A percentile compares a stretch with the other conserved stretches of the same genome.
Conservation (phyloP, 2,113 vertebrate species). For the Notarius lentiginosus region DNA sequence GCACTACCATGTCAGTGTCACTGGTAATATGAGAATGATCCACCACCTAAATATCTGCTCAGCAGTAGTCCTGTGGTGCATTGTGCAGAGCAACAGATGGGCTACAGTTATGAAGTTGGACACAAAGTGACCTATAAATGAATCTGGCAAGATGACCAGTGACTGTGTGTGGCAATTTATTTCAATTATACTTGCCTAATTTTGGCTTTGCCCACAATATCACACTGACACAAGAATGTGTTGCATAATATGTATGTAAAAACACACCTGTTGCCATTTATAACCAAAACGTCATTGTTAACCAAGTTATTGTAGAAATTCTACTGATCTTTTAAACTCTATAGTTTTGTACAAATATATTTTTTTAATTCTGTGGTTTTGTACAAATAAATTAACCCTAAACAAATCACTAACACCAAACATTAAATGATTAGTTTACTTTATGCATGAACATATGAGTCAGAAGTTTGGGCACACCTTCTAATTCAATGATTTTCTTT, state of each 20-base stretch:
- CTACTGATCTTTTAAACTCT: not conserved
- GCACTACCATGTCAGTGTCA: not conserved
- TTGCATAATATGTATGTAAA: not conserved
- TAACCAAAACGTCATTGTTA: not conserved
- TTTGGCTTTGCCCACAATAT: not conserved
- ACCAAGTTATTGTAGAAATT: not conserved
- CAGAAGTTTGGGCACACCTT: too few relatives aligned
- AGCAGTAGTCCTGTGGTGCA: not conserved
- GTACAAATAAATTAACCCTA: not conserved
- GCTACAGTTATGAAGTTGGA: not conserved
- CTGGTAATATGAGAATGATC: not conserved
- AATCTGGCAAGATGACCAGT: not conserved
- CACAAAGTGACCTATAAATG: not conserved
- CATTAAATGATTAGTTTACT: not conserved
- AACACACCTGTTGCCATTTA: not conserved
- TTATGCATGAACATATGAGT: not conserved
- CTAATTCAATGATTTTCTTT: too few relatives aligned
- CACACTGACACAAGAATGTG: not conserved
- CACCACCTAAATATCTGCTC: not conserved
- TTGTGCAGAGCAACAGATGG: not conserved
- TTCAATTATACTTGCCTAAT: not conserved
- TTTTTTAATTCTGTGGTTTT: not conserved
- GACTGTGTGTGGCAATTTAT: not conserved
- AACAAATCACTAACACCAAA: not conserved
- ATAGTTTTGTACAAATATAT: too few relatives aligned